phyloP scores from a whole-genome alignment of 1,140 invertebrate genomes.

The Lasioglossum albipes region DNA sequence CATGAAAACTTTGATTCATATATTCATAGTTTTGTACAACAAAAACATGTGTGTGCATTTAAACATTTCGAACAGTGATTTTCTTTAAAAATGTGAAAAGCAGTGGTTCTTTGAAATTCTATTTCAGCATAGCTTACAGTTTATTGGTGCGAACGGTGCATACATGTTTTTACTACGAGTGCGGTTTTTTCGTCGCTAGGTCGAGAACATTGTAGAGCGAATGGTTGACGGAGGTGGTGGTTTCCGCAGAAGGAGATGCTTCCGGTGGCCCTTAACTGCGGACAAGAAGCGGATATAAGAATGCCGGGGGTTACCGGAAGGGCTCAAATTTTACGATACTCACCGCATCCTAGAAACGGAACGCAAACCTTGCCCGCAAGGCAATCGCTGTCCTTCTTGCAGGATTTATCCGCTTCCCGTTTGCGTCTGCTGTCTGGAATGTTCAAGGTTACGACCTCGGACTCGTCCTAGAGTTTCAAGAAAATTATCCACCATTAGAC shows the following conservation, averaged over 20 bases:
- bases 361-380: slow-evolving; percentile 33
- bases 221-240: not conserved
- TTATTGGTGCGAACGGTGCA: not conserved
- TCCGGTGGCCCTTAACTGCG: slow-evolving; percentile 39
- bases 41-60: no score
- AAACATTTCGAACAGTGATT: no score
- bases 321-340: slow-evolving; percentile 13
- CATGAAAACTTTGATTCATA: no score
- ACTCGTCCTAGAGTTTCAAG: slow-evolving; percentile 40
- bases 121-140: not conserved
- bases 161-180: slow-evolving; percentile 5
- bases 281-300: not conserved
- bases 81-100: no score
- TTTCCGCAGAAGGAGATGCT: not conserved
- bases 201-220: not conserved
- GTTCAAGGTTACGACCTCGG: slow-evolving; percentile 55
- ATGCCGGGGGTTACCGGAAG: not conserved
- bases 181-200: not conserved
- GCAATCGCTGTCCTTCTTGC: slow-evolving; percentile 52
- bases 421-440: slow-evolving; percentile 46
- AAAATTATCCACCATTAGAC: not conserved
- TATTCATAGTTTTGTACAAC: no score
- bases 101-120: not conserved
- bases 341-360: slow-evolving; percentile 49
- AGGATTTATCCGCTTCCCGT: slow-evolving; percentile 43